Evolutionary conservation across 2,797 vertebrate genomes (phyloP).

Genomic region (Rhinichthys osculus): DNA sequence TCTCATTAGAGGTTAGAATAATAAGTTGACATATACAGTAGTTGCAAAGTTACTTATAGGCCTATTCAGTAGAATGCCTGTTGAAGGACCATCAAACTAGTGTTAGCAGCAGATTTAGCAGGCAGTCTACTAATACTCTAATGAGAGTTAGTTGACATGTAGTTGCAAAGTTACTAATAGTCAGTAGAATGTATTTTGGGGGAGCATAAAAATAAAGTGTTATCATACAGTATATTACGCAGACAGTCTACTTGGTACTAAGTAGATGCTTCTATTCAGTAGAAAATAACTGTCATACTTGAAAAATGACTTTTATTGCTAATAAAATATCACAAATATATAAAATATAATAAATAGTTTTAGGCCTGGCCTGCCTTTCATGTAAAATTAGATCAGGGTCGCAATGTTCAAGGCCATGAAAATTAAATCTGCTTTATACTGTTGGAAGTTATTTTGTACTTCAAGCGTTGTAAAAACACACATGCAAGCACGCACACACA

Average conservation of each 20-base stretch:
- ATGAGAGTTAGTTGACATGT: not conserved
- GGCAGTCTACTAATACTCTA: not conserved
- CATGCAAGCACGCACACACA: not conserved
- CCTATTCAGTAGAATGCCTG: too few species aligned
- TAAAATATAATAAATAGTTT: not conserved
- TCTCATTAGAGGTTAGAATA: too few species aligned
- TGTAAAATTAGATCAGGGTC: not conserved
- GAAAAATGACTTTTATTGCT: too few species aligned
- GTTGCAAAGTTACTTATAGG: too few species aligned
- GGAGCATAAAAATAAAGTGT: not conserved
- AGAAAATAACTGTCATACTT: too few species aligned
- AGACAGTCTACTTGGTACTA: too few species aligned
- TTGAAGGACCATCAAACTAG: too few species aligned
- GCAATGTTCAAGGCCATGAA: not conserved
- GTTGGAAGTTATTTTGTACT: not conserved
- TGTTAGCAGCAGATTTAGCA: not conserved
- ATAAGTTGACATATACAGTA: too few species aligned
- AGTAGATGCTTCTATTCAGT: too few species aligned
- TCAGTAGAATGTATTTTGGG: not conserved
- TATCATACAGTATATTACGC: too few species aligned
- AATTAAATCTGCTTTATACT: not conserved
- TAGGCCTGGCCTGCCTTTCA: not conserved
- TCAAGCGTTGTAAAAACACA: not conserved
- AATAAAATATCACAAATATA: too few species aligned
- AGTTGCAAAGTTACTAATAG: not conserved